Conservation (phyloP, 2,797 vertebrate genomes). For the Bradypodion pumilum region DNA sequence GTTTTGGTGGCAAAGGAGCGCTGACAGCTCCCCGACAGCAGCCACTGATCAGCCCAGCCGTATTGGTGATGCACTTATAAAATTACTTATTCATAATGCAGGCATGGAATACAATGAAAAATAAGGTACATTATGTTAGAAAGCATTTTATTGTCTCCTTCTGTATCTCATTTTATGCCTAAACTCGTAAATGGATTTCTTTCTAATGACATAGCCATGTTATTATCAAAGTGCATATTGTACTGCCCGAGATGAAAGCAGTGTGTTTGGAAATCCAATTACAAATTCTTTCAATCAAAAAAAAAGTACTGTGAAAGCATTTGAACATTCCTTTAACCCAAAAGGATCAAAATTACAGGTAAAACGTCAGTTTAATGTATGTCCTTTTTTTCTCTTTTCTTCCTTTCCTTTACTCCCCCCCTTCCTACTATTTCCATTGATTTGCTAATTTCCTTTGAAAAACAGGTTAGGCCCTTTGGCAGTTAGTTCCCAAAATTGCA, state of each 20-base stretch:
- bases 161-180: conserved; percentile 88
- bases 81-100: conserved; percentile 92
- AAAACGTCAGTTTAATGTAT: conserved; percentile 89
- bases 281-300: conserved; percentile 96
- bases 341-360: conserved; percentile 89
- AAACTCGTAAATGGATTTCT: conserved; percentile 85
- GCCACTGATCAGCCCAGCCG: conserved; percentile 79
- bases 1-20: conserved; percentile 36
- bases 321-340: conserved; percentile 88
- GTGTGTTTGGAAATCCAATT: conserved; percentile 91
- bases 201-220: conserved; percentile 95
- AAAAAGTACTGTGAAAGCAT: conserved; percentile 82
- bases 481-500: conserved; percentile 86
- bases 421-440: conserved; percentile 70
- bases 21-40: conserved; percentile 68
- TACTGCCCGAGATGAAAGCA: conserved; percentile 85
- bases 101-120: conserved; percentile 84
- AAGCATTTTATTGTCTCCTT: conserved; percentile 92
- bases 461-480: conserved; percentile 80
- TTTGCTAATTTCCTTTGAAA: conserved; percentile 74
- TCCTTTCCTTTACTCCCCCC: conserved; percentile 80
- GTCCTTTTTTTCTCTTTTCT: conserved; percentile 47
- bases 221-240: conserved; percentile 91
- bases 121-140: conserved; percentile 73
- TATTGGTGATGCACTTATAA: conserved; percentile 84